A percentile compares a stretch with the other conserved stretches of the same genome.
Evolutionary conservation across 2,797 vertebrate genomes (phyloP).

Genomic region (Schizopygopsis pylzovi): DNA sequence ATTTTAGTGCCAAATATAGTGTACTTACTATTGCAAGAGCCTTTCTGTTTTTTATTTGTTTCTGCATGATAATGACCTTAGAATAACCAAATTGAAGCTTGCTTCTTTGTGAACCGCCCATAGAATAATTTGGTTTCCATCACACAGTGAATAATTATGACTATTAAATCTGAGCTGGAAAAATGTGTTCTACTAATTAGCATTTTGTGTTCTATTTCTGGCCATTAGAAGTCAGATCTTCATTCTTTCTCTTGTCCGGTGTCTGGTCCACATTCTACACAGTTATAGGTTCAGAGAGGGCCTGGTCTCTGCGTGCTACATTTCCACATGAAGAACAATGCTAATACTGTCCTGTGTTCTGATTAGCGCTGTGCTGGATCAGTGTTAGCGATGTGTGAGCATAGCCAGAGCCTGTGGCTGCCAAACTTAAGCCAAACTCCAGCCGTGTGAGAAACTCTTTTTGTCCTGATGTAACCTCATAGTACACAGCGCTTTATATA

Average conservation of each 20-base stretch:
- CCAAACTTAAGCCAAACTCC: conserved; percentile 3
- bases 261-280: background rate
- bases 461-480: conserved; percentile 37
- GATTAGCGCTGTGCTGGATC: conserved; percentile 15
- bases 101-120: background rate
- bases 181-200: background rate
- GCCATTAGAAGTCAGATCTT: background rate
- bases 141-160: background rate
- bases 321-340: conserved; percentile 38
- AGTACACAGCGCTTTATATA: background rate
- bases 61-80: background rate
- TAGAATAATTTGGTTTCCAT: background rate
- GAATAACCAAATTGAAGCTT: background rate
- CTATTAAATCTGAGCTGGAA: conserved; percentile 6
- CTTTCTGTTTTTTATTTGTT: background rate
- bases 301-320: conserved; percentile 10
- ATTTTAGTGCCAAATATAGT: background rate
- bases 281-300: conserved; percentile 18
- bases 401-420: conserved; percentile 22
- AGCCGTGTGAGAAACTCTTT: conserved; percentile 31
- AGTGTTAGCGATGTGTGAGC: conserved; percentile 24
- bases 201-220: conserved; percentile 1
- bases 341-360: conserved; percentile 40
- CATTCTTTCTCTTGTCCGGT: background rate
- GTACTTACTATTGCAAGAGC: background rate